These are phyloP conservation scores for Philotrypesis tridentata DNA, from an alignment of 1,140 invertebrate genomes.

Conservation along the genomic window DNA sequence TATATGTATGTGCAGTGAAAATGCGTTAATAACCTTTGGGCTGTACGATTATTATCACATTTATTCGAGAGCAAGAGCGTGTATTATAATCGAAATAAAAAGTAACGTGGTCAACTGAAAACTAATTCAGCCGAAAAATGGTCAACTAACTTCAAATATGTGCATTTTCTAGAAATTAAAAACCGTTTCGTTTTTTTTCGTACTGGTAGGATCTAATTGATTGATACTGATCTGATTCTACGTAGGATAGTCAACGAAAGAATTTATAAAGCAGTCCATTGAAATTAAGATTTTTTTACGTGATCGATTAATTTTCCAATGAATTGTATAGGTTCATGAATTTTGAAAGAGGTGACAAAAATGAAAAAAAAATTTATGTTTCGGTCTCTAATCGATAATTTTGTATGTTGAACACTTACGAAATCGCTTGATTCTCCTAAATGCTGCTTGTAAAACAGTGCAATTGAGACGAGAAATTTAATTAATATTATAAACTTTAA, in stretches of 20 bases:
- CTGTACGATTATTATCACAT: constrained; percentile 11
- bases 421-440: constrained; percentile 73
- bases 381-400: constrained; percentile 22
- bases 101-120: constrained; percentile 25
- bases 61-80: background rate
- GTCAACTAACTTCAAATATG: constrained; percentile 70
- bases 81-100: constrained; percentile 20
- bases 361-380: constrained; percentile 19
- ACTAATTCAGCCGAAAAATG: constrained; percentile 46
- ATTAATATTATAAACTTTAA: background rate
- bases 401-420: constrained; percentile 68
- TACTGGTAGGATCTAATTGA: constrained; percentile 55
- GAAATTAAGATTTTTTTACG: constrained; percentile 42
- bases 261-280: constrained; percentile 48
- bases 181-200: constrained; percentile 46
- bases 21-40: constrained; percentile 11
- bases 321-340: background rate
- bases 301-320: background rate
- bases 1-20: background rate
- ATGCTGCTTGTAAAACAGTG: constrained; percentile 72
- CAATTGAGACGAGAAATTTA: constrained; percentile 47
- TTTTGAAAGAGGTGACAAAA: constrained; percentile 15
- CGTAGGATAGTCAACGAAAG: constrained; percentile 38
- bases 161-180: constrained; percentile 56
- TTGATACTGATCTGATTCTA: constrained; percentile 46